Evolutionary conservation across 2,888 invertebrate genomes (phyloP).

Genomic region (Bombylius discolor): DNA sequence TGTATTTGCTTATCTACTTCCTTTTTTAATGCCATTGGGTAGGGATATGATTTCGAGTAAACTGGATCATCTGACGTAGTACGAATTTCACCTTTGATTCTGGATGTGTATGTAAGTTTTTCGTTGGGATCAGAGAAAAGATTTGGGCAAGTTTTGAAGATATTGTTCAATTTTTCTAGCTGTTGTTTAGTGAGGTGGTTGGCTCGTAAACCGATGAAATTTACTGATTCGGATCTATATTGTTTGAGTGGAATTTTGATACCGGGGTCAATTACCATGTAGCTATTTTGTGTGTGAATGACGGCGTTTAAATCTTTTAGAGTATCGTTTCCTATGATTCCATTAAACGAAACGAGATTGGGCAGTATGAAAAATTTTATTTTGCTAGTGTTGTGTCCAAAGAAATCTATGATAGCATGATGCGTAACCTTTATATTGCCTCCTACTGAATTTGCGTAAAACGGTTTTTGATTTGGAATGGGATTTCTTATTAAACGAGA

Average conservation of each 20-base stretch:
- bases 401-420: conserved; percentile 8
- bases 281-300: neutral
- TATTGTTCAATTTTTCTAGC: neutral
- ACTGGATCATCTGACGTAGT: conserved; percentile 1
- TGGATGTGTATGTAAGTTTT: neutral
- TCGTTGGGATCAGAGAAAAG: neutral
- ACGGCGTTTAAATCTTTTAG: neutral
- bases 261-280: neutral
- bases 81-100: conserved; percentile 1
- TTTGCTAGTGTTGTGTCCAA: neutral
- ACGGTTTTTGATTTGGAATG: conserved; percentile 5
- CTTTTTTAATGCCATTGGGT: neutral
- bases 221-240: neutral
- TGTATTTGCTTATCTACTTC: conserved; percentile 5
- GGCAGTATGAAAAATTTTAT: neutral
- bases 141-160: neutral
- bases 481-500: conserved; percentile 4
- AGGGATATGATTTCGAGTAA: conserved; percentile 7
- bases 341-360: neutral
- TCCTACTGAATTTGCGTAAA: conserved; percentile 9
- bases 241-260: neutral
- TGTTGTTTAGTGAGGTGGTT: neutral
- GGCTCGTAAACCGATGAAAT: neutral
- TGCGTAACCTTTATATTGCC: conserved; percentile 8
- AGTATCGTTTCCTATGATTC: neutral